Evolutionary conservation across 2,888 invertebrate genomes (phyloP).

Genomic region (Xestia xanthographa): DNA sequence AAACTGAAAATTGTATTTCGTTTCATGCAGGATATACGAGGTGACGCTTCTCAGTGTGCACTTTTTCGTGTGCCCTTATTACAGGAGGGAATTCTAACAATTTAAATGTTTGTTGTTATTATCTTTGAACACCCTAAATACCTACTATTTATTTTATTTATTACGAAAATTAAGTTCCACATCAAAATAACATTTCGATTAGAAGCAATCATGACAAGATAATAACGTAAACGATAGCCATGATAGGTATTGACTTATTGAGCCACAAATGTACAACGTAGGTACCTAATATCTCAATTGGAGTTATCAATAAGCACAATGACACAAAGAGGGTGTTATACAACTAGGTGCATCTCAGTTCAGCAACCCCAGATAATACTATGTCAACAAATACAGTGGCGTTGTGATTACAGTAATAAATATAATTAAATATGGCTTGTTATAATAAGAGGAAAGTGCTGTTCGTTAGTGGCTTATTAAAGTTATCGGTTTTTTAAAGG

Average conservation of each 20-base stretch:
- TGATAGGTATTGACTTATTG: background rate
- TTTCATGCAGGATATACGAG: background rate
- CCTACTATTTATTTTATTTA: background rate
- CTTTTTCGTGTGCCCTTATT: background rate
- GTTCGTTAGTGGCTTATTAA: slow-evolving; percentile 24
- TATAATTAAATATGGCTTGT: slow-evolving; percentile 21
- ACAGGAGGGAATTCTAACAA: background rate
- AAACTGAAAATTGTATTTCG: background rate
- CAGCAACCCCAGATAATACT: slow-evolving; percentile 74
- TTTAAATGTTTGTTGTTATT: background rate
- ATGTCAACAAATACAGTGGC: slow-evolving; percentile 66
- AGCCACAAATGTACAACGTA: slow-evolving; percentile 24
- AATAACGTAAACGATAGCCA: slow-evolving; percentile 22
- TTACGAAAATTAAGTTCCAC: background rate
- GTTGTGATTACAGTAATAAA: slow-evolving; percentile 53
- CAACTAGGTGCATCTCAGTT: slow-evolving; percentile 70
- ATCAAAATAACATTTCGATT: background rate
- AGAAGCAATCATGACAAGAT: slow-evolving; percentile 4
- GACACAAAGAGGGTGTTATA: slow-evolving; percentile 55
- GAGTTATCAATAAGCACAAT: slow-evolving; percentile 59
- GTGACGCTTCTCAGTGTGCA: background rate
- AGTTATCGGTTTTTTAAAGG: slow-evolving; percentile 21
- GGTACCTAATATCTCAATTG: slow-evolving; percentile 35
- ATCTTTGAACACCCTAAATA: background rate
- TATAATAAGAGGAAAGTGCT: slow-evolving; percentile 7